Percentiles rank a stretch among this genome's conserved stretches.
phyloP scores from a whole-genome alignment of 2,797 vertebrate genomes.

The Meda fulgida region DNA sequence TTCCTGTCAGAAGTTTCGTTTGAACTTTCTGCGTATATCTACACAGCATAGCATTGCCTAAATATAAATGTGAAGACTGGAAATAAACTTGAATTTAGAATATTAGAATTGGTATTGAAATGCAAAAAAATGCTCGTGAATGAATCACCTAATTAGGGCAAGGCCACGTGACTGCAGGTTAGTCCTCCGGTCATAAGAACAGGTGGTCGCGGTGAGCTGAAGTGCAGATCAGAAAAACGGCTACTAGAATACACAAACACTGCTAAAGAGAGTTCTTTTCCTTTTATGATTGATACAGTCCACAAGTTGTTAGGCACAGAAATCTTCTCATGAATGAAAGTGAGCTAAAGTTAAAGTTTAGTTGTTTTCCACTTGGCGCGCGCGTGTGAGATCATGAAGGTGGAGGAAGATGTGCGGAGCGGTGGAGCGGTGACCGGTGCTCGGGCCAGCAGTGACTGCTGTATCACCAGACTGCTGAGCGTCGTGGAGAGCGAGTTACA shows the following conservation, averaged over 20 bases:
- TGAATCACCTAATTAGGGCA: conserved; percentile 41
- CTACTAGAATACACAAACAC: not conserved
- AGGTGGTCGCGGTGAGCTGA: conserved; percentile 45
- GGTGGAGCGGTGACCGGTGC: conserved; percentile 52
- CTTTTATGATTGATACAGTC: not conserved
- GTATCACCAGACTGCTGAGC: conserved; percentile 86
- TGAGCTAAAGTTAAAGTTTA: not conserved
- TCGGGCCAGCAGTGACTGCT: conserved; percentile 72
- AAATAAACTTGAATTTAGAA: not conserved
- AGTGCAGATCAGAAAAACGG: not conserved
- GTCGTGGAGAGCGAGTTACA: conserved; percentile 91
- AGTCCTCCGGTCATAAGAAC: conserved; percentile 39
- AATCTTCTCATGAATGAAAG: not conserved
- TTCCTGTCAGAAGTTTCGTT: conserved; percentile 2
- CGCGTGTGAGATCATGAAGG: conserved; percentile 73
- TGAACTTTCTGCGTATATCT: not conserved
- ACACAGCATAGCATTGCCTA: not conserved
- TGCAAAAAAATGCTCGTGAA: conserved; percentile 14
- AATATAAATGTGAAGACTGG: not conserved
- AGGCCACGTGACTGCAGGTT: conserved; percentile 53
- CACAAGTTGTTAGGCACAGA: not conserved
- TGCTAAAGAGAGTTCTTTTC: not conserved
- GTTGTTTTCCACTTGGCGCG: conserved; percentile 1
- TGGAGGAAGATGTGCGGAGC: conserved; percentile 71
- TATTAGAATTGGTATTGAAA: not conserved